Evolutionary conservation across 2,888 invertebrate species (phyloP).

Genomic region (Tromatobia lineatoria): DNA sequence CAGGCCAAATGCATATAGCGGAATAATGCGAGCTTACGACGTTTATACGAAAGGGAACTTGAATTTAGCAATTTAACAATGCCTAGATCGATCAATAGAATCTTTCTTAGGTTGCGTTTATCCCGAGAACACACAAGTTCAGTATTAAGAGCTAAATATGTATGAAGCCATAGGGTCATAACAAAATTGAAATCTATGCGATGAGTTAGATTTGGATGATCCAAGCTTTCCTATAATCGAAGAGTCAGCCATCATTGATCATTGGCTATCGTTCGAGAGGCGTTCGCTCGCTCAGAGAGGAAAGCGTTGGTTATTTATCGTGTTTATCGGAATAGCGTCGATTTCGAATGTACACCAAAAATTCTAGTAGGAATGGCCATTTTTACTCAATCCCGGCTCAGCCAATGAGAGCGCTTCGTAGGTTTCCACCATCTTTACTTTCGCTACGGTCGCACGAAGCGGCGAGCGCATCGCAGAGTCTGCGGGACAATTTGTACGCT

Average conservation of each 20-base stretch:
- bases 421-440: slow-evolving; percentile 79
- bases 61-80: neutral
- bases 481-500: slow-evolving; percentile 73
- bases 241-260: neutral
- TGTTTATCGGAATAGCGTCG: slow-evolving; percentile 30
- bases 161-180: slow-evolving; percentile 28
- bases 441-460: slow-evolving; percentile 82
- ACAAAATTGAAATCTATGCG: slow-evolving; percentile 39
- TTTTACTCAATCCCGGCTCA: slow-evolving; percentile 63
- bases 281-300: neutral
- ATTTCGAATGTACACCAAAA: slow-evolving; percentile 63
- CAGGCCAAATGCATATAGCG: neutral
- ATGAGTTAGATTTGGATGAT: slow-evolving; percentile 27
- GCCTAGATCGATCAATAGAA: neutral
- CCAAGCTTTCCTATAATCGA: slow-evolving; percentile 32
- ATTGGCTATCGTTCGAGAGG: neutral
- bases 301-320: neutral
- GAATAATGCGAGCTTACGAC: neutral
- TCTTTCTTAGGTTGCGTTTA: neutral
- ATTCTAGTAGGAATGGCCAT: slow-evolving; percentile 59
- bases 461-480: slow-evolving; percentile 63
- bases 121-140: neutral
- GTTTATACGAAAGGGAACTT: neutral
- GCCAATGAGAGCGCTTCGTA: slow-evolving; percentile 68
- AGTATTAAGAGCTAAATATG: slow-evolving; percentile 35